Conservation (phyloP, 2,888 invertebrate genomes). For the Mythimna lalbum region DNA sequence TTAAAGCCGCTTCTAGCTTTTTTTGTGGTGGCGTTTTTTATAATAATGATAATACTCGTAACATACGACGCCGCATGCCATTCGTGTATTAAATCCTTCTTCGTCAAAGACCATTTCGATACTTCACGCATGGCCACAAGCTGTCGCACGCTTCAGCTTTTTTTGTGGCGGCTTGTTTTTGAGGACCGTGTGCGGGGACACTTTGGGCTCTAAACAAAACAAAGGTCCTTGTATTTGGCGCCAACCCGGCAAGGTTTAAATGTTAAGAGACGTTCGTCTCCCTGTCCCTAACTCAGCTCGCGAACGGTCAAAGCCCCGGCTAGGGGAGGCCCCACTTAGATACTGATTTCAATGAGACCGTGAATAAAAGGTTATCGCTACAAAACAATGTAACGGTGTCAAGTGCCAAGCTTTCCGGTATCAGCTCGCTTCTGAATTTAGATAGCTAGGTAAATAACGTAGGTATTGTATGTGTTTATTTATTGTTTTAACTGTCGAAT, state of each 20-base stretch:
- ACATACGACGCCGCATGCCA: no score
- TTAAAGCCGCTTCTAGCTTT: no score
- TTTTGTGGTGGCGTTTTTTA: no score
- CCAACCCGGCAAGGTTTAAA: conserved; percentile 35
- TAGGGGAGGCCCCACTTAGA: conserved; percentile 44
- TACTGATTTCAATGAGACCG: conserved; percentile 40
- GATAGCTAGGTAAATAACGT: conserved; percentile 21
- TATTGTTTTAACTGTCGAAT: conserved; percentile 3
- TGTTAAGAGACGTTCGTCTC: conserved; percentile 29
- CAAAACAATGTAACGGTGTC: conserved; percentile 53
- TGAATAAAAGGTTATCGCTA: conserved; percentile 60
- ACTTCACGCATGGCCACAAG: no score
- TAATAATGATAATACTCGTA: no score
- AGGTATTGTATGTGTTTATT: not conserved
- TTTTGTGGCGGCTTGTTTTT: no score
- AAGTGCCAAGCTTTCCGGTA: conserved; percentile 52
- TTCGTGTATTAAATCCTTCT: no score
- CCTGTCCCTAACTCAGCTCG: conserved; percentile 30
- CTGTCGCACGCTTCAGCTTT: no score
- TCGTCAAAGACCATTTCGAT: no score
- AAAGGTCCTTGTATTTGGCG: conserved; percentile 4
- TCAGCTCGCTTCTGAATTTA: conserved; percentile 39
- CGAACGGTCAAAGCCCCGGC: conserved; percentile 44
- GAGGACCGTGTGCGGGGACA: no score
- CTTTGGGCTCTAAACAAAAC: not conserved